phyloP scores from a whole-genome alignment of 2,888 invertebrate genomes.

The Rhogogaster chlorosoma region DNA sequence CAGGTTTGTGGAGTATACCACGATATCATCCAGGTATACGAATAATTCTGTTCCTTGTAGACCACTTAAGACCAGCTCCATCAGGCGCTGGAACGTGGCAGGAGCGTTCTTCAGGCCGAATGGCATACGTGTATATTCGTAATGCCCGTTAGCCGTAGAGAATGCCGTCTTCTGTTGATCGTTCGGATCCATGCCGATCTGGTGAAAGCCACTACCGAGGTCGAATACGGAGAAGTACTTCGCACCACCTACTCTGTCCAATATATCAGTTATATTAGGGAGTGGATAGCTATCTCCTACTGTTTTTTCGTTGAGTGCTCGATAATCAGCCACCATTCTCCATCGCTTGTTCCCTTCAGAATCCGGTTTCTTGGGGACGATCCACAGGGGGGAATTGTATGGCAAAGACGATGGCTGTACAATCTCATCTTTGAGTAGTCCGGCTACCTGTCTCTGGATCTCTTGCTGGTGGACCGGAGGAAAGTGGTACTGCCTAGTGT shows the following conservation, averaged over 20 bases:
- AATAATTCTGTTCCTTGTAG: slow-evolving; percentile 38
- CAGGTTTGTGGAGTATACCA: background rate
- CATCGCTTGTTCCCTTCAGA: slow-evolving; percentile 55
- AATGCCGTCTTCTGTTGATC: slow-evolving; percentile 21
- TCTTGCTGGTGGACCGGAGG: slow-evolving; percentile 40
- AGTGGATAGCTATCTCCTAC: slow-evolving; percentile 51
- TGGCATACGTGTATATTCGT: slow-evolving; percentile 54
- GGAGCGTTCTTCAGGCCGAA: slow-evolving; percentile 51
- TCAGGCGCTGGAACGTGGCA: slow-evolving; percentile 54
- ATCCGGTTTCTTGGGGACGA: slow-evolving; percentile 68
- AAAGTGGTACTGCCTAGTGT: slow-evolving; percentile 26
- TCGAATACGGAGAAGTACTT: slow-evolving; percentile 46
- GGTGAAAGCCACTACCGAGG: slow-evolving; percentile 28
- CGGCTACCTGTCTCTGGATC: slow-evolving; percentile 1
- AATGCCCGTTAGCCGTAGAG: slow-evolving; percentile 45
- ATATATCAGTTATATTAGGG: slow-evolving; percentile 40
- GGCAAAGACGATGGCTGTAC: slow-evolving; percentile 61
- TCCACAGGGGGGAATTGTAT: slow-evolving; percentile 68
- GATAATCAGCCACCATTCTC: slow-evolving; percentile 54
- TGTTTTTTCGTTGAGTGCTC: slow-evolving; percentile 22
- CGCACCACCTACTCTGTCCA: slow-evolving; percentile 27
- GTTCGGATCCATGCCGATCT: slow-evolving; percentile 4
- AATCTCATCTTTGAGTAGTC: slow-evolving; percentile 47
- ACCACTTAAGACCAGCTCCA: slow-evolving; percentile 51
- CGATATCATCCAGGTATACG: slow-evolving; percentile 47